Conservation (phyloP, 1,140 invertebrate genomes). For the Protaetia brevitarsis region DNA sequence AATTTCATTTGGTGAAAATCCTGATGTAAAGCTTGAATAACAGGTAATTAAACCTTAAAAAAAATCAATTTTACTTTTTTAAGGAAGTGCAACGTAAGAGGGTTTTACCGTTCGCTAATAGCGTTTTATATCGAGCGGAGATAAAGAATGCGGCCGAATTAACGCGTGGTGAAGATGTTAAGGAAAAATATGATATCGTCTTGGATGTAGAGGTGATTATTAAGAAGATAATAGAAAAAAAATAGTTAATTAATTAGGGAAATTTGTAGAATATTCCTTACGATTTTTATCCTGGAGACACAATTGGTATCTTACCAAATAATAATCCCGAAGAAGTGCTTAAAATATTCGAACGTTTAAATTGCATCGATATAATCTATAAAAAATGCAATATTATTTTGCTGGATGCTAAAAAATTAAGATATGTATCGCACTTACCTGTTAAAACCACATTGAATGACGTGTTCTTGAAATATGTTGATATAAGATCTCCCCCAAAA, state of each 20-base stretch:
- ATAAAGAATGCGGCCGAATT: slow-evolving; percentile 29
- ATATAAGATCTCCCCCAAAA: slow-evolving; percentile 50
- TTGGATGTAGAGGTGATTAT: slow-evolving; percentile 29
- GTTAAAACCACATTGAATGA: slow-evolving; percentile 45
- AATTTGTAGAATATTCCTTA: slow-evolving; percentile 30
- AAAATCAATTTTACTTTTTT: background rate
- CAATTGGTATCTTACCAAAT: slow-evolving; percentile 40
- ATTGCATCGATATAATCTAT: slow-evolving; percentile 27
- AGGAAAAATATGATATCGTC: slow-evolving; percentile 33
- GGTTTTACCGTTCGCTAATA: slow-evolving; percentile 32
- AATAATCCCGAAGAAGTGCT: slow-evolving; percentile 39
- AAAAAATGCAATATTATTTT: slow-evolving; percentile 32
- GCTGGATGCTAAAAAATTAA: slow-evolving; percentile 37
- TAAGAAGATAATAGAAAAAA: slow-evolving; percentile 20
- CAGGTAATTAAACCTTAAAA: background rate
- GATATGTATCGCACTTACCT: slow-evolving; percentile 50
- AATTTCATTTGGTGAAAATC: slow-evolving; percentile 1
- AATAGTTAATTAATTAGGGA: background rate
- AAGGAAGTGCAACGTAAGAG: slow-evolving; percentile 13
- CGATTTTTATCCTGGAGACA: slow-evolving; percentile 38
- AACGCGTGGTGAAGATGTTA: slow-evolving; percentile 37
- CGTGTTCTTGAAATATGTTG: slow-evolving; percentile 48
- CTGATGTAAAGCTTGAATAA: background rate
- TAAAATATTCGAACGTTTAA: slow-evolving; percentile 34
- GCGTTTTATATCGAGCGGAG: slow-evolving; percentile 27